Base-by-base conservation (phyloP, 2,888 invertebrate genomes). In the Limenitis camilla region DNA sequence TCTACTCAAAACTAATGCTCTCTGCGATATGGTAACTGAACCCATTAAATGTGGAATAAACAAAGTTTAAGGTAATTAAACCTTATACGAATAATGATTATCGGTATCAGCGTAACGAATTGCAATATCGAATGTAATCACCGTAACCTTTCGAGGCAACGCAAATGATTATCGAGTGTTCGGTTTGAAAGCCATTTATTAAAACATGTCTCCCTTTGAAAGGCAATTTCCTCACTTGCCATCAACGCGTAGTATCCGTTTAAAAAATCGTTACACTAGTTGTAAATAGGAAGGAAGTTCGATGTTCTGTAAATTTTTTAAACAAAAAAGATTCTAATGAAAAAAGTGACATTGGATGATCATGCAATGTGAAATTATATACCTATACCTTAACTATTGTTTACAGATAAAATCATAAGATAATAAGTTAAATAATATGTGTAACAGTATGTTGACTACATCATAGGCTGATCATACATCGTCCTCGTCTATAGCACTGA, bases 191-290 rank as follows among this genome's bases (percentile, higher is more conserved):
- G 36, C 38, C 41, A 50, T 46, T 42, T 54, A 50, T 27, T 35
- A 41, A 49, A 45, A 49, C 49, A 42, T 43, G 39, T 38, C 40
- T 42, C 42, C 40, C 43, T 49, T 53, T 45, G 45, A 50, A 42
- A 41, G 46, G 49, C 38, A 46, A 53, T 45, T 45, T 50, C 53
- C 53, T 50, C 42, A 30, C 32, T 50, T 32, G 32, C 33, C 32
- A 42, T 54, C 49, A 42, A 54, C 46, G 50, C 38, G 50, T 30
- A 33, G 46, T 42, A 46, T 50, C 53, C 53, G 53, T 41, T 50
- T 49, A 41, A 53, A 43, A 52, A 52, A 28, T 38, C 30, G 30
- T 27, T 41, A 10, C 33, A 32, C 42, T 40, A 40, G 43, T 42
- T 42, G 7, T 39, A 5, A 33, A 30, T 39, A 29, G 11, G 43